Base-by-base conservation (phyloP, 2,113 vertebrate genomes). In the Bufo gargarizans region DNA sequence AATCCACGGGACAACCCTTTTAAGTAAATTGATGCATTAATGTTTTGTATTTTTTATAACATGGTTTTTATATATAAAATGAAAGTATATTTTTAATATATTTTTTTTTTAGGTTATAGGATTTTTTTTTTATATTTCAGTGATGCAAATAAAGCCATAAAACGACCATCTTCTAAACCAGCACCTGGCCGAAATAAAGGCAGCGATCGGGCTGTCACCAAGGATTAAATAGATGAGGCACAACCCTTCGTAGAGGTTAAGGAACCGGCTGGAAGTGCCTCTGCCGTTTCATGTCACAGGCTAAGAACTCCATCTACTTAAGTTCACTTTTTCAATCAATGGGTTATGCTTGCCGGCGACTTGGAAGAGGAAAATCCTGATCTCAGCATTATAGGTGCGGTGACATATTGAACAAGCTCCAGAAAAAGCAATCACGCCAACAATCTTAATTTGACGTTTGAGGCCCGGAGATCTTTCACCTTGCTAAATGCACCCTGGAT, bases 241-340 rank as follows among this genome's bases (percentile, higher is more conserved):
- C 59, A 49, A 82, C 63, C 59, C 45, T 82, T 47, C 53, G 17
- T 13, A 65, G 17, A n/a, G 80, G 58, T 82, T 82, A 82, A 82
- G 45, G 80, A 82, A n/a, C 80, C 10, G 17, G 6, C 45, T 49
- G 59, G 65, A 82, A 82, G 80, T 49, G 59, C 19, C 43, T 76
- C 12, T 6, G 12, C 69, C 56, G 85, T 45, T 80, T 65, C 50
- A 20, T 56, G 77, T 86, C 47, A 74, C 63, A 79, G 76, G 85
- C 61, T 80, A 86, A 86, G 85, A 80, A 86, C 85, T 86, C 63
- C 50, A 86, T 86, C 76, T 71, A 78, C n/a, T 86, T 43, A 79
- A 80, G 77, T 86, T 86, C 77, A 79, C 77, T 80, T 86, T 86
- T 86, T 80, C 85, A 80, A 86, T 86, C 85, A 67, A 69, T 69